phyloP scores from a whole-genome alignment of 2,113 vertebrate species.

The Baryphthengus martii region DNA sequence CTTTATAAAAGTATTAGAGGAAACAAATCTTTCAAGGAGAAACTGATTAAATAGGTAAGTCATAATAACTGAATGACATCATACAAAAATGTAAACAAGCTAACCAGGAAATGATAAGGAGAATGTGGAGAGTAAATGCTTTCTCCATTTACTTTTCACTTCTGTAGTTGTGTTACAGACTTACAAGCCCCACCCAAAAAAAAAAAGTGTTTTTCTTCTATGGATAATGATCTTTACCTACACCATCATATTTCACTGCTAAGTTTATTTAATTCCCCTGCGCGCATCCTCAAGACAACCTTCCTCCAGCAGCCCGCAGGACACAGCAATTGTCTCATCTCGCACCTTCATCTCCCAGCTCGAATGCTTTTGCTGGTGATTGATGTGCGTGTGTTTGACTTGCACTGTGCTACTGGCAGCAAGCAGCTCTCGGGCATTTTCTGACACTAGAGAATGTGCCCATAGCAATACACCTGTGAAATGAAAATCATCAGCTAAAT shows the following conservation, averaged over 20 bases:
- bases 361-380: not conserved
- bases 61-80: not conserved
- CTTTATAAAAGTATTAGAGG: not conserved
- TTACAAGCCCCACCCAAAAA: rapidly evolving
- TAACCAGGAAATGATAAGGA: not conserved
- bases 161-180: not conserved
- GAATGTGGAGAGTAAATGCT: not conserved
- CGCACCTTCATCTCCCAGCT: not conserved
- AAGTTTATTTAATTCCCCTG: not conserved
- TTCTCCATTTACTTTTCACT: not conserved
- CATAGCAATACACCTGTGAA: not conserved
- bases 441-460: not conserved
- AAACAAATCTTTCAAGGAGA: not conserved
- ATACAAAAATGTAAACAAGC: not conserved
- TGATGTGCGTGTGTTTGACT: not conserved
- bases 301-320: not conserved
- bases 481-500: not conserved
- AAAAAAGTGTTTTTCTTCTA: not conserved
- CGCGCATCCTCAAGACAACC: not conserved
- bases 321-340: not conserved
- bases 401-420: not conserved
- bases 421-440: not conserved
- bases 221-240: not conserved
- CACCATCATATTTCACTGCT: rapidly evolving
- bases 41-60: not conserved